A percentile compares a stretch with the other conserved stretches of the same genome.
Conservation (phyloP, 2,797 vertebrate genomes). For the Hephaestus fuliginosus region DNA sequence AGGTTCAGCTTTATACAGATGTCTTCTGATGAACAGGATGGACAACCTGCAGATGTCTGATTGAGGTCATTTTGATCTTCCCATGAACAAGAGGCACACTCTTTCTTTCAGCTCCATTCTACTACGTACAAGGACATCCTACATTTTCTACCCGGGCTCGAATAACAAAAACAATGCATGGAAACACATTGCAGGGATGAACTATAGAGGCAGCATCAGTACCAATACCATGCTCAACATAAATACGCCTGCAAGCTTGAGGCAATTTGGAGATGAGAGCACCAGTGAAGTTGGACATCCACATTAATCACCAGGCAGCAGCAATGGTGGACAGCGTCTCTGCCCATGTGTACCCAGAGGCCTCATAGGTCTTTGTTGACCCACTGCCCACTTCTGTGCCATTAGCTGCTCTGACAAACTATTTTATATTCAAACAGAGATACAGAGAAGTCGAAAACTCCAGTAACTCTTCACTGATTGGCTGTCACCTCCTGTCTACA, state of each 20-base stretch:
- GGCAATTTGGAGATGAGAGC: not conserved
- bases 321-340: too few relatives aligned
- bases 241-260: not conserved
- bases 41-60: not conserved
- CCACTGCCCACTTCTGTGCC: too few relatives aligned
- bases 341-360: not conserved
- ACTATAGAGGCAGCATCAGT: not conserved
- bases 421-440: not conserved
- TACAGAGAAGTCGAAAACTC: not conserved
- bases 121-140: not conserved
- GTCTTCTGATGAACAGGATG: not conserved
- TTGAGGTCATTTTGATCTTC: not conserved
- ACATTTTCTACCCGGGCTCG: not conserved
- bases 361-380: not conserved
- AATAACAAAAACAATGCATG: not conserved
- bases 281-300: not conserved
- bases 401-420: not conserved
- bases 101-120: not conserved
- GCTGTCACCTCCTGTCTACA: not conserved
- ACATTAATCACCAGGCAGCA: not conserved
- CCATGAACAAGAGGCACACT: not conserved
- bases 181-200: not conserved
- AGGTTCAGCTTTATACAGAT: too few relatives aligned
- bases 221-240: not conserved
- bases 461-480: not conserved